Conservation (phyloP, 2,888 invertebrate genomes). For the Drosophila histrio region DNA sequence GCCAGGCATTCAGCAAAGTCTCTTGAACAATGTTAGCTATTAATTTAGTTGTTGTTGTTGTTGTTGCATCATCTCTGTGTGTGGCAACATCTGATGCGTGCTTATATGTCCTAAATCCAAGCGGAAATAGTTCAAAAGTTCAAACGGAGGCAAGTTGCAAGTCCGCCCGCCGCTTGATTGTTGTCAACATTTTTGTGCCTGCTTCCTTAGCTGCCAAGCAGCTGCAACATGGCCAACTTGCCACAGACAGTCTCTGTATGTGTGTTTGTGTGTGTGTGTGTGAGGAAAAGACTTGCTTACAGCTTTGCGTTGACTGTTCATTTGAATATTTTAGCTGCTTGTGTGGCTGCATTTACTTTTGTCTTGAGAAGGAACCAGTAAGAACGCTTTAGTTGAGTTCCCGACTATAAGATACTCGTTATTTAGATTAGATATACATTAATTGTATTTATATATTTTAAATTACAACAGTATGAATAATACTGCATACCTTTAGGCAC, state of each 20-base stretch:
- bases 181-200: slow-evolving; percentile 70
- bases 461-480: too few species aligned
- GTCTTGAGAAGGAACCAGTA: too few species aligned
- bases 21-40: slow-evolving; percentile 39
- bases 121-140: slow-evolving; percentile 76
- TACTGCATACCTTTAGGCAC: too few species aligned
- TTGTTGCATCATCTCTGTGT: neutral
- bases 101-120: slow-evolving; percentile 26
- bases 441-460: too few species aligned
- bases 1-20: slow-evolving; percentile 5
- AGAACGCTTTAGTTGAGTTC: too few species aligned
- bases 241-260: neutral
- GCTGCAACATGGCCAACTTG: slow-evolving; percentile 46
- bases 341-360: slow-evolving; percentile 71
- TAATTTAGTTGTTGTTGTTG: slow-evolving; percentile 38
- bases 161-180: slow-evolving; percentile 50
- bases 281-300: slow-evolving; percentile 39
- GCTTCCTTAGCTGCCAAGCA: slow-evolving; percentile 7
- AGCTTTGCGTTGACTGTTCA: slow-evolving; percentile 63
- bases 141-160: slow-evolving; percentile 18
- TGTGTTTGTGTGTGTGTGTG: slow-evolving; percentile 8
- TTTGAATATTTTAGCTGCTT: slow-evolving; percentile 78
- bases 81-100: neutral
- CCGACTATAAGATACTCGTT: too few species aligned
- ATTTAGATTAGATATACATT: too few species aligned